Percentiles rank a stretch among this genome's conserved stretches.
phyloP scores from a whole-genome alignment of 2,797 vertebrate genomes.

The Microctenopoma lineatum region DNA sequence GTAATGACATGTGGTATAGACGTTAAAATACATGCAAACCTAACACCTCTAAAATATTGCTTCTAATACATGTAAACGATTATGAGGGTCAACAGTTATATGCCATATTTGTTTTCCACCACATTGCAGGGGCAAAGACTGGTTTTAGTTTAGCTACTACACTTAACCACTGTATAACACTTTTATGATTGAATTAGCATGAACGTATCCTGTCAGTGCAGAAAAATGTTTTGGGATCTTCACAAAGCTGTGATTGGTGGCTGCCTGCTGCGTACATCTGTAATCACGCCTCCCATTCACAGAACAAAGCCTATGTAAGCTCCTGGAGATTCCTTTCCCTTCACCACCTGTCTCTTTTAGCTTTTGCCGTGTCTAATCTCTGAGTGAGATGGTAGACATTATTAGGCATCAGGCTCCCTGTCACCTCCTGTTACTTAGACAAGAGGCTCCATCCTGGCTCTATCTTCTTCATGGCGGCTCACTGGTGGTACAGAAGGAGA shows the following conservation, averaged over 20 bases:
- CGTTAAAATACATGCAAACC: too few relatives aligned
- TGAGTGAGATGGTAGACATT: slow-evolving; percentile 64
- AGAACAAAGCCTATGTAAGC: slow-evolving; percentile 29
- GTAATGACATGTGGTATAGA: too few relatives aligned
- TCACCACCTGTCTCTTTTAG: slow-evolving; percentile 53
- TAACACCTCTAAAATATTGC: too few relatives aligned
- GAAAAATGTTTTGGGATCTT: not conserved
- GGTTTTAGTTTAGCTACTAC: too few relatives aligned
- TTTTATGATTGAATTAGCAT: not conserved
- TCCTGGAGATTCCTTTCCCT: slow-evolving; percentile 54
- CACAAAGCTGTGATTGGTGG: slow-evolving; percentile 15
- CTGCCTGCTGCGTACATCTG: slow-evolving; percentile 34
- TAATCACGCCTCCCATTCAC: slow-evolving; percentile 50
- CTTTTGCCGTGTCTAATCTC: slow-evolving; percentile 67
- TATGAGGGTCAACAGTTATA: too few relatives aligned
- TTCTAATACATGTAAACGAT: too few relatives aligned
- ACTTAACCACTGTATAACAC: too few relatives aligned
- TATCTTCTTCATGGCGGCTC: slow-evolving; percentile 47
- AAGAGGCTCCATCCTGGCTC: slow-evolving; percentile 41
- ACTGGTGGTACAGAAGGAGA: slow-evolving; percentile 20
- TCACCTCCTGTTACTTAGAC: slow-evolving; percentile 53
- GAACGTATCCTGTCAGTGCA: not conserved
- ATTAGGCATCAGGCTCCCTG: slow-evolving; percentile 68
- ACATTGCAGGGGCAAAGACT: too few relatives aligned
- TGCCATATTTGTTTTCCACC: too few relatives aligned